A percentile compares a stretch with the other conserved stretches of the same genome.
phyloP scores from a whole-genome alignment of 2,888 invertebrate species.

The Sepioteuthis lessoniana region DNA sequence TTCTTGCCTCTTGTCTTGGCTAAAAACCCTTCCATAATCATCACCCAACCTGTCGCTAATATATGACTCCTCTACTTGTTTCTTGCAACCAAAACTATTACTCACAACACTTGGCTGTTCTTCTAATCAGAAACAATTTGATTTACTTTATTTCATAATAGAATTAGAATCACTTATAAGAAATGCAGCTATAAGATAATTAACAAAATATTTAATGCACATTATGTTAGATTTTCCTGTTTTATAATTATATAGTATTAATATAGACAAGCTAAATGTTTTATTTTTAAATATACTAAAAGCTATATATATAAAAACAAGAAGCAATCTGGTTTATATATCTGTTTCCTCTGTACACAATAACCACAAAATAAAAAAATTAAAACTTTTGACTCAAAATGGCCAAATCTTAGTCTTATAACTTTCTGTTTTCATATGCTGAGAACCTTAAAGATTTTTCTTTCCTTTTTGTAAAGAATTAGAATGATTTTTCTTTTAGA shows the following conservation, averaged over 20 bases:
- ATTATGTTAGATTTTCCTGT: not conserved
- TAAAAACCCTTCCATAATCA: not conserved
- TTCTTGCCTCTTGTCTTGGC: not conserved
- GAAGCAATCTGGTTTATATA: not conserved
- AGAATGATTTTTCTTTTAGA: too few species aligned
- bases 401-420: not conserved
- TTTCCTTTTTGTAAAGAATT: not conserved
- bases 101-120: not conserved
- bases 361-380: too few species aligned
- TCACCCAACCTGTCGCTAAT: not conserved
- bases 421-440: not conserved
- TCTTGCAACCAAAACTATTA: not conserved
- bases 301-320: not conserved
- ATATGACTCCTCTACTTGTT: not conserved
- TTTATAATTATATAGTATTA: not conserved
- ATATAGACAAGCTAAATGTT: not conserved
- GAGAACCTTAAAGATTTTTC: not conserved
- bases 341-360: not conserved
- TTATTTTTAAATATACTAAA: not conserved
- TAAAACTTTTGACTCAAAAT: not conserved
- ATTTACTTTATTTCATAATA: not conserved
- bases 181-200: not conserved
- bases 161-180: not conserved
- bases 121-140: not conserved
- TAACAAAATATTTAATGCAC: not conserved